Evolutionary conservation across 1,140 invertebrate genomes (phyloP).

Genomic region (Musca vetustissima): DNA sequence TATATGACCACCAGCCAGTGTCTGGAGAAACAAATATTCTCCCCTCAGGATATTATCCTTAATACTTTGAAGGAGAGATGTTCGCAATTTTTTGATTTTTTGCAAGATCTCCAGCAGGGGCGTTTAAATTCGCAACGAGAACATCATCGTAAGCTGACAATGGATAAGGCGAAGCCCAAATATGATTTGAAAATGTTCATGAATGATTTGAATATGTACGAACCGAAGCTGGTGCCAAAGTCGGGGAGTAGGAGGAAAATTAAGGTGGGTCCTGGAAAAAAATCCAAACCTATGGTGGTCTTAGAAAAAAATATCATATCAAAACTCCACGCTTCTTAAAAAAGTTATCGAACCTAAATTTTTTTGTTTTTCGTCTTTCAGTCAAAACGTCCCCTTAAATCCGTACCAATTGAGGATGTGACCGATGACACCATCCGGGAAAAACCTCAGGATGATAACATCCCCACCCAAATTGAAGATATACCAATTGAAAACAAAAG

Average conservation of each 20-base stretch:
- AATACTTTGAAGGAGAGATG: conserved; percentile 46
- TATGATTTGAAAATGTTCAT: conserved; percentile 51
- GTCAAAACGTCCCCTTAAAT: conserved; percentile 7
- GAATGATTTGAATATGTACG: conserved; percentile 45
- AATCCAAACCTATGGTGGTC: too few relatives aligned
- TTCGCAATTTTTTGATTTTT: conserved; percentile 39
- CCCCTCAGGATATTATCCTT: conserved; percentile 43
- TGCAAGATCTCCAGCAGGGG: conserved; percentile 46
- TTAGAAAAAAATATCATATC: too few relatives aligned
- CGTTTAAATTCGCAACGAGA: conserved; percentile 39
- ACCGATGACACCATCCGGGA: not conserved
- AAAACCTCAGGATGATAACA: conserved; percentile 15
- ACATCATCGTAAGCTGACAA: conserved; percentile 18
- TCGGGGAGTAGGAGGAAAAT: not conserved
- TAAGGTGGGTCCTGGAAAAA: not conserved
- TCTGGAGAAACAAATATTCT: conserved; percentile 43
- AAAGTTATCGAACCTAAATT: too few relatives aligned
- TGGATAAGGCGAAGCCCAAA: conserved; percentile 31
- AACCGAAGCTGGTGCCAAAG: conserved; percentile 42
- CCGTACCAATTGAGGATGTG: not conserved
- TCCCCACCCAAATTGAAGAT: conserved; percentile 8
- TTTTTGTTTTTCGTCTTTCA: not conserved
- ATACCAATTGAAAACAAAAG: not conserved
- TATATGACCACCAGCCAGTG: conserved; percentile 43
- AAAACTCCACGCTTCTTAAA: too few relatives aligned